Percentiles rank a stretch among this genome's conserved stretches.
Evolutionary conservation across 2,113 vertebrate species (phyloP).

Genomic region (Salvator merianae): DNA sequence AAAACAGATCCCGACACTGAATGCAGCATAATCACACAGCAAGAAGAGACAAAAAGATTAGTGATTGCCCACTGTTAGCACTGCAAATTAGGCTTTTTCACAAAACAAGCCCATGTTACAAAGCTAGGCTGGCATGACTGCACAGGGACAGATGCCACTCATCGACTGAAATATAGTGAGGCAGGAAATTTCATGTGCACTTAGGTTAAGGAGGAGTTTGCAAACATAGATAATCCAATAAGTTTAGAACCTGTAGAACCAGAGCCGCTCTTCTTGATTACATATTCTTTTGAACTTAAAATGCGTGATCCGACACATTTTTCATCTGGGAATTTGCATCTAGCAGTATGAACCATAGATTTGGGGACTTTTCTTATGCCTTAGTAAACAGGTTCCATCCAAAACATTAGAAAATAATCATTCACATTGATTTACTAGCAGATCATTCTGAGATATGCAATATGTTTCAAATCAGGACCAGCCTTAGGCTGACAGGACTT

Average conservation of each 20-base stretch:
- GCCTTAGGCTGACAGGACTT: too few relatives aligned
- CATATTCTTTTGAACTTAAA: background rate
- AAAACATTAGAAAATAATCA: background rate
- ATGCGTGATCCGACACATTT: background rate
- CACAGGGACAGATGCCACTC: constrained; percentile 11
- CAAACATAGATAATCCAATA: constrained; percentile 22
- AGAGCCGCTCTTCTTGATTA: background rate
- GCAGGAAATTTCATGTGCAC: constrained; percentile 16
- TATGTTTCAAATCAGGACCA: too few relatives aligned
- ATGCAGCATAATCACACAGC: constrained; percentile 24
- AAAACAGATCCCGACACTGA: constrained; percentile 15
- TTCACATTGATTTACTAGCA: background rate
- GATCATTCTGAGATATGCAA: background rate
- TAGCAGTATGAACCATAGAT: background rate
- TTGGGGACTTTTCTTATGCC: background rate
- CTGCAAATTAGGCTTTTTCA: constrained; percentile 33
- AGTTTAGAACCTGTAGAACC: constrained; percentile 3
- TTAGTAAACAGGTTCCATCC: background rate
- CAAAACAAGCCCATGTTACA: constrained; percentile 22
- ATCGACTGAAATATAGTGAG: background rate
- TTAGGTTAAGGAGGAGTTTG: constrained; percentile 28
- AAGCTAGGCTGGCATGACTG: constrained; percentile 18
- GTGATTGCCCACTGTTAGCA: constrained; percentile 35
- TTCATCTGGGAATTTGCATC: background rate
- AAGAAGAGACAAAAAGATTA: constrained; percentile 30